A percentile compares a stretch with the other conserved stretches of the same genome.
Evolutionary conservation across 2,797 vertebrate genomes (phyloP).

Genomic region (Notamacropus eugenii): DNA sequence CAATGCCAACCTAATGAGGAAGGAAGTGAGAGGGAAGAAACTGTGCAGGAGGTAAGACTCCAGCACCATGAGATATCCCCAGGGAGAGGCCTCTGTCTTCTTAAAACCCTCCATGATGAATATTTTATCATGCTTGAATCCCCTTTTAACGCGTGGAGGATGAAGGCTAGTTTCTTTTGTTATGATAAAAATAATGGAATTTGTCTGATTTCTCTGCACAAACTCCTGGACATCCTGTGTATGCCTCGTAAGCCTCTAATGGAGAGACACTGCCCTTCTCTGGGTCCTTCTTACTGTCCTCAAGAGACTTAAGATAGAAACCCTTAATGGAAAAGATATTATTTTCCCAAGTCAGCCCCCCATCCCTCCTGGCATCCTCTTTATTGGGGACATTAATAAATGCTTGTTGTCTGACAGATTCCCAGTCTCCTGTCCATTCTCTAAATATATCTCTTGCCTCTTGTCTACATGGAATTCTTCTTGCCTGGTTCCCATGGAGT

Average conservation of each 20-base stretch:
- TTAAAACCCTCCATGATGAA: constrained; percentile 76
- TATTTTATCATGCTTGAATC: constrained; percentile 74
- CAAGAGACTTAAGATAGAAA: not conserved
- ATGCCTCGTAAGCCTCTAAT: not conserved
- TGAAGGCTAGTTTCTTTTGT: constrained; percentile 59
- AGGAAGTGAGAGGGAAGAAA: constrained; percentile 84
- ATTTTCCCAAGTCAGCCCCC: not conserved
- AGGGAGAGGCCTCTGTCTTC: constrained; percentile 73
- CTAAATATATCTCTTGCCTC: constrained; percentile 19
- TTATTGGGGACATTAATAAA: not conserved
- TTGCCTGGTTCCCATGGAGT: not conserved
- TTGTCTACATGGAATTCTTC: constrained; percentile 27
- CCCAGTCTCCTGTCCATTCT: constrained; percentile 10
- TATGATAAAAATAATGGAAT: constrained; percentile 63
- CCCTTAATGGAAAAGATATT: not conserved
- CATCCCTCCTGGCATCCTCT: not conserved
- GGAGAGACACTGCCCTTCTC: not conserved
- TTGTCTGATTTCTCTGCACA: constrained; percentile 61
- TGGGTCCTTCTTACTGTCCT: not conserved
- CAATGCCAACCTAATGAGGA: constrained; percentile 85
- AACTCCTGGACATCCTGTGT: not conserved
- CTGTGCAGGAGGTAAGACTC: constrained; percentile 73
- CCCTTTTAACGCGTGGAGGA: constrained; percentile 75
- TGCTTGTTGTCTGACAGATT: not conserved
- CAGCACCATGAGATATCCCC: constrained; percentile 74